phyloP scores from a whole-genome alignment of 2,113 vertebrate species.

The Plecturocebus donacophilus region DNA sequence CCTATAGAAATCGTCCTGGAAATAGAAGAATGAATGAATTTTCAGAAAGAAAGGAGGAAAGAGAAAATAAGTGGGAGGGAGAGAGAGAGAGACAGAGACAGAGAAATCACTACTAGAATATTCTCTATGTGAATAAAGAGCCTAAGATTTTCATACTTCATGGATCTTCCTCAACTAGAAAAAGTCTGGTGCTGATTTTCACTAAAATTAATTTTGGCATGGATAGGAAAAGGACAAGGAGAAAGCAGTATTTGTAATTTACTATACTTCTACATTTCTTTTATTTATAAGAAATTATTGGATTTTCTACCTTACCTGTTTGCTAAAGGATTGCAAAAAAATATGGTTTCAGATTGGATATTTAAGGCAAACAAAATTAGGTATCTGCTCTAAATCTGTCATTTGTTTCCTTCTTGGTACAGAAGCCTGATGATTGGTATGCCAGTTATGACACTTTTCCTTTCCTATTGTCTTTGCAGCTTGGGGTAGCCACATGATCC shows the following conservation, averaged over 20 bases:
- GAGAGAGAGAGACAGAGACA: not conserved
- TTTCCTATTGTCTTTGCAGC: not conserved
- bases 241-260: not conserved
- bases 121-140: not conserved
- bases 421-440: not conserved
- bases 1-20: not conserved
- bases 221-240: not conserved
- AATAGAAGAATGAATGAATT: not conserved
- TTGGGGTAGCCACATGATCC: not conserved
- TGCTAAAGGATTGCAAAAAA: constrained; percentile 18
- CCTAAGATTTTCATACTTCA: not conserved
- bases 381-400: not conserved
- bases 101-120: not conserved
- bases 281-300: not conserved
- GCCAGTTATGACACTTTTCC: not conserved
- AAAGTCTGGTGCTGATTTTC: not conserved
- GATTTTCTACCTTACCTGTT: not conserved
- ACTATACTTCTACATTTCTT: not conserved
- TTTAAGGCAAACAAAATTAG: not conserved
- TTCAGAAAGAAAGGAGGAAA: not conserved
- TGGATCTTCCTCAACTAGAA: not conserved
- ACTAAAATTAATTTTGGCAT: not conserved
- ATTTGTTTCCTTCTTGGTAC: not conserved
- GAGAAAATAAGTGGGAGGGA: not conserved
- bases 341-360: not conserved